phyloP scores from a whole-genome alignment of 2,113 vertebrate species.

The Amphilophus citrinellus region DNA sequence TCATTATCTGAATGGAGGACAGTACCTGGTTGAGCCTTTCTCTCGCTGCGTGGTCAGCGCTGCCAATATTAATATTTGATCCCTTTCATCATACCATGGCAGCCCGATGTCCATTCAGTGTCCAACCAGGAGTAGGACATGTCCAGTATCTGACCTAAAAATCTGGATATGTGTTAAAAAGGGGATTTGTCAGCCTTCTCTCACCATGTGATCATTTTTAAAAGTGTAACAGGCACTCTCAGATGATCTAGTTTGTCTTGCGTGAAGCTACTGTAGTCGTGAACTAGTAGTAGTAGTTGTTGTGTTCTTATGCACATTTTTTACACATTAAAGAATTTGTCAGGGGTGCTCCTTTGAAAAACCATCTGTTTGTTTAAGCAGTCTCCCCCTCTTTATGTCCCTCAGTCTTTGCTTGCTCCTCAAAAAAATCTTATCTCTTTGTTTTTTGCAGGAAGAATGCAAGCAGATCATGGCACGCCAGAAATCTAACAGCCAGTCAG shows the following conservation, averaged over 20 bases:
- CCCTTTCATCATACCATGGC: slow-evolving; percentile 8
- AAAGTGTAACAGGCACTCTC: slow-evolving; percentile 11
- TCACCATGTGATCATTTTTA: slow-evolving; percentile 38
- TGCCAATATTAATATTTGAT: slow-evolving; percentile 49
- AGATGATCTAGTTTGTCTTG: slow-evolving; percentile 13
- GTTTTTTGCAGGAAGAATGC: slow-evolving; percentile 90
- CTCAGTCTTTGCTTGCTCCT: not conserved
- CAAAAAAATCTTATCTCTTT: not conserved
- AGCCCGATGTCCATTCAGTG: slow-evolving; percentile 10
- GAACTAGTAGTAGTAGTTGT: not conserved
- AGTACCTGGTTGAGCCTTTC: slow-evolving; percentile 25
- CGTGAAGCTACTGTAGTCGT: slow-evolving; percentile 15
- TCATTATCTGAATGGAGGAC: slow-evolving; percentile 23
- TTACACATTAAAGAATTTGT: not conserved
- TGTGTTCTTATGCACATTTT: not conserved
- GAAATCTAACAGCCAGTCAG: slow-evolving; percentile 94
- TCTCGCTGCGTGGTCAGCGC: slow-evolving; percentile 2
- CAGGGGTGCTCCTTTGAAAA: not conserved
- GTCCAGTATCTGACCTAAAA: slow-evolving; percentile 18
- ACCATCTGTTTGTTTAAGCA: not conserved
- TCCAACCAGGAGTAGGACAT: not conserved
- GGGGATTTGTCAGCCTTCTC: slow-evolving; percentile 9
- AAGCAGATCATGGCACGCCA: slow-evolving; percentile 94
- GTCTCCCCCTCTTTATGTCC: not conserved
- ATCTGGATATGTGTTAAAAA: not conserved